A percentile compares a stretch with the other conserved stretches of the same genome.
Evolutionary conservation across 2,888 invertebrate genomes (phyloP).

Genomic region (Pecten maximus): DNA sequence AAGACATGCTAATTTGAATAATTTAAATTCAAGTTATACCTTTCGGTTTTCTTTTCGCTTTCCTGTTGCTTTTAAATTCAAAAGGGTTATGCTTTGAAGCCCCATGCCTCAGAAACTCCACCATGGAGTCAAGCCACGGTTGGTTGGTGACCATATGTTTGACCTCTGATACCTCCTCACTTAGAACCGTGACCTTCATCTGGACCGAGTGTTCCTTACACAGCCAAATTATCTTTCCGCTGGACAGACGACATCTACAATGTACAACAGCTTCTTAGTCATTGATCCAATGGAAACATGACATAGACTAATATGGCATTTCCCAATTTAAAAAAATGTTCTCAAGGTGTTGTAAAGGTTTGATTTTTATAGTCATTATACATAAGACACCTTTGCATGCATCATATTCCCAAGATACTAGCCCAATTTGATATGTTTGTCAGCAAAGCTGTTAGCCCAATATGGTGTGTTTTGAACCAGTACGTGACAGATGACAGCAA

Average conservation of each 20-base stretch:
- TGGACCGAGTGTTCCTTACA: background rate
- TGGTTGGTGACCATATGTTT: background rate
- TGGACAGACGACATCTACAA: background rate
- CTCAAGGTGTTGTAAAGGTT: too few relatives aligned
- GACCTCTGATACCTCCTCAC: background rate
- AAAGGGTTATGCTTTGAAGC: background rate
- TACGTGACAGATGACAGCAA: too few relatives aligned
- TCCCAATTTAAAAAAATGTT: too few relatives aligned
- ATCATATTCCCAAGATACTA: too few relatives aligned
- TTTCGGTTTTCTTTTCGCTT: background rate
- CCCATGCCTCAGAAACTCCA: background rate
- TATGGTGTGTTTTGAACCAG: too few relatives aligned
- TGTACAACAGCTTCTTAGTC: too few relatives aligned
- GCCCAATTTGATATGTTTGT: too few relatives aligned
- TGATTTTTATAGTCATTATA: too few relatives aligned
- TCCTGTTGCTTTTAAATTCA: background rate
- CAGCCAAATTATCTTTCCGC: constrained; percentile 5
- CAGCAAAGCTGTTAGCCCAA: too few relatives aligned
- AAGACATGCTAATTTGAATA: background rate
- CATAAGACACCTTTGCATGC: too few relatives aligned
- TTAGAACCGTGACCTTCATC: background rate
- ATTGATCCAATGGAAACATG: background rate
- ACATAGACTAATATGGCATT: too few relatives aligned
- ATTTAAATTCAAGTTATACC: background rate
- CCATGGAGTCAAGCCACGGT: background rate